phyloP scores from a whole-genome alignment of 2,113 vertebrate genomes.

The Myocastor coypus region DNA sequence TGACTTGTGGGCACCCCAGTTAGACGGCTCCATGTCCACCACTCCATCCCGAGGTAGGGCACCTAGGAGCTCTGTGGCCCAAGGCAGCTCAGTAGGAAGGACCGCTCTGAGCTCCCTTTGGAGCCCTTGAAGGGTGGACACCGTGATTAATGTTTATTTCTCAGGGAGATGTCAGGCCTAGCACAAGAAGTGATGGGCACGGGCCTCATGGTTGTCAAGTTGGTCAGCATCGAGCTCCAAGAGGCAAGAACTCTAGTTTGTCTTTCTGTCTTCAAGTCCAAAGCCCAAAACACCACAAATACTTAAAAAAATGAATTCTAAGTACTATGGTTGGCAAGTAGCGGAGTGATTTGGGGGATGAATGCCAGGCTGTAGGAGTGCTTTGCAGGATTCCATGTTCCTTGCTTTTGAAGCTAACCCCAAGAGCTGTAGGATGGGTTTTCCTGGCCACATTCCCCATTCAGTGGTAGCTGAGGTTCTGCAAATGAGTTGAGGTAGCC shows the following conservation, averaged over 20 bases:
- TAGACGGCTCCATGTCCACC: neutral
- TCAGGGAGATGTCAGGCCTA: neutral
- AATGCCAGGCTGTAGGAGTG: neutral
- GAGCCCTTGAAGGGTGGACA: neutral
- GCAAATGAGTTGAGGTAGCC: neutral
- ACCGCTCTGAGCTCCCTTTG: neutral
- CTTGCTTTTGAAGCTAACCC: neutral
- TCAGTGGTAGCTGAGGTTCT: neutral
- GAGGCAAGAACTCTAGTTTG: fast-evolving
- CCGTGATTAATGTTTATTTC: neutral
- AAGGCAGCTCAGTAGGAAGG: neutral
- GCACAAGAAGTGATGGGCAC: neutral
- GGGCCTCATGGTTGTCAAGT: too few species aligned
- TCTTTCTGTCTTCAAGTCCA: neutral
- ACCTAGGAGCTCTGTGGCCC: neutral
- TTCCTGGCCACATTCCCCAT: neutral
- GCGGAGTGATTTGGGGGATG: neutral
- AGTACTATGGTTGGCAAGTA: neutral
- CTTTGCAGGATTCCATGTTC: neutral
- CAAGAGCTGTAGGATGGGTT: neutral
- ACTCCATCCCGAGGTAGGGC: neutral
- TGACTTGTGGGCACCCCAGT: neutral
- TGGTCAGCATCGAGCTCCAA: neutral
- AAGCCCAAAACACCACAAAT: neutral
- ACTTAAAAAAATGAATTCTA: neutral